Base-by-base conservation (phyloP, 1,140 invertebrate species). In the Conus betulinus region DNA sequence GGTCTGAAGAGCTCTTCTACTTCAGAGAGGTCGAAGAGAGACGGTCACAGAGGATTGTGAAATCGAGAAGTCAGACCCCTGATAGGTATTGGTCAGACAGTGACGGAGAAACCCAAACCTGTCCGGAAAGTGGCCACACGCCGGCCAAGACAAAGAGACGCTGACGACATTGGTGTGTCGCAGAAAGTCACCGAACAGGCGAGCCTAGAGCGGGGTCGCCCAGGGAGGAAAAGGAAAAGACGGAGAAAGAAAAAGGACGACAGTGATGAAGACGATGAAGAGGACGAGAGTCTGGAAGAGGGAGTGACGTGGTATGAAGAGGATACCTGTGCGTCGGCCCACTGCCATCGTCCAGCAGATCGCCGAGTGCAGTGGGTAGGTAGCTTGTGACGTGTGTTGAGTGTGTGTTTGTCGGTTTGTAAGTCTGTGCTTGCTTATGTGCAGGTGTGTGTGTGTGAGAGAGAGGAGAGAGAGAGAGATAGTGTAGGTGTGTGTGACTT, bases 261-360 rank as follows among this genome's bases (percentile, higher is more conserved):
- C 39, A 39, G 39, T 3, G 39, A 39, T 39, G 39, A 39, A 39
- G 39, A 39, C 3, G 39, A 39, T 3, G 39, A 39, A 39, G 39
- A 39, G 39, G 76, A 84, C 23, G 87, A 87, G 23, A 82, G 89
- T n/a, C 85, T 89, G 67, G 91, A 91, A 79, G 92, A 92, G 17
- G 92, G 92, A 13, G 91, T 93, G 5, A 88, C 90, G 79, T 93
- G 91, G 91, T 93, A 92, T 63, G 93, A 93, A 27, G 92, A 91
- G 67, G 93, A 93, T 52, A 92, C 90, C 17, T 93, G 93, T 90
- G 90, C 91, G 17, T 89, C 93, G 17, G 84, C 78, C 20, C 89
- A 90, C 84, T 93, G 93, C 88, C 89, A 87, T 87, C 53, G 90
- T 55, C 93, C 93, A 8, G 92, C 90, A 57, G 88, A 91, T 63